Evolutionary conservation across 1,140 invertebrate species (phyloP), one percentile per base, ranked within the genome.

Genomic region (Ylistrum balloti): DNA sequence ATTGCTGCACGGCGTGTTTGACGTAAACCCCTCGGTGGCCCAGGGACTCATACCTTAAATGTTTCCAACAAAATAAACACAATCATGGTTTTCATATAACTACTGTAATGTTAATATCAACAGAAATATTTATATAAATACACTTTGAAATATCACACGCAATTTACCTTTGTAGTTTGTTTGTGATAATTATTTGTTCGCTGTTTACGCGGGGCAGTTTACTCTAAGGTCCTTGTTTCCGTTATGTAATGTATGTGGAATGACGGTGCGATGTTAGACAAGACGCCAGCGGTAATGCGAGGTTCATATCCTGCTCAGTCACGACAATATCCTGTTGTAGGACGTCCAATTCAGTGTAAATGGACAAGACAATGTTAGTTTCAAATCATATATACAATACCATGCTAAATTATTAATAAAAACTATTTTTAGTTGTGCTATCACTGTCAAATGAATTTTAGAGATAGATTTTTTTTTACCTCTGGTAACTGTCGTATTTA

Each of bases 51-150:
- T 74, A 28, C 3, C 56, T 74, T 38, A 38, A 13, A 38, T 38
- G 35, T 13, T 38, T 38, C 13, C 5, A 5, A 74, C n/a, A 28
- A n/a, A 74, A 74, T 74, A n/a, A 74, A 74, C 56, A 74, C 5
- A 0, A n/a, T 74, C 56, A 74, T 74, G 56, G 22, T 74, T 74
- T 74, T 9, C 22, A 74, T n/a, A 74, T 74, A 28, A 74, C 28
- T 56, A 9, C 56, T 74, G 5, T 74, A 28, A n/a, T 28, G 22
- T 3, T 74, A n/a, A 74, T 74, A 74, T 74, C 56, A 74, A 74
- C 56, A n/a, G 56, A 74, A 74, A 74, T 74, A 74, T 74, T 74
- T 74, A 74, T 74, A n/a, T 74, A 74, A 74, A 74, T 74, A 74
- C 56, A 74, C 56, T n/a, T 74, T 74, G 56, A 74, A 74, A 74